phyloP scores from a whole-genome alignment of 2,888 invertebrate species.

The Synergus gifuensis region DNA sequence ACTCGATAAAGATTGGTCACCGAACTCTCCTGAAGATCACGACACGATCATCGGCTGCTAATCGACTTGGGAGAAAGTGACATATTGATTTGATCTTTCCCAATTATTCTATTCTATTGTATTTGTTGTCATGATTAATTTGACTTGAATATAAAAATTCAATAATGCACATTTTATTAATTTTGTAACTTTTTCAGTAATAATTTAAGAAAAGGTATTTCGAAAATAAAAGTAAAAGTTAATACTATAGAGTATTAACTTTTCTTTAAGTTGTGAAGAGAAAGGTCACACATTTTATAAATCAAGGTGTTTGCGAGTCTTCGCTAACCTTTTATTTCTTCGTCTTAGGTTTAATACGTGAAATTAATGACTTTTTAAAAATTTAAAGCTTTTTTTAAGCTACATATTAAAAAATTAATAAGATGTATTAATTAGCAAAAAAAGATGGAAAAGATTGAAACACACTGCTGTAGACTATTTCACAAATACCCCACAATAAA shows the following conservation, averaged over 20 bases:
- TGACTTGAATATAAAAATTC: neutral
- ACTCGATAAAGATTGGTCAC: slow-evolving; percentile 29
- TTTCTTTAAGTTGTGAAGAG: neutral
- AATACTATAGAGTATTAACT: neutral
- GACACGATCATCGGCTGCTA: neutral
- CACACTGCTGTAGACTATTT: neutral
- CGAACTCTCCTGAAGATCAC: slow-evolving; percentile 17
- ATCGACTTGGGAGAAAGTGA: slow-evolving; percentile 9
- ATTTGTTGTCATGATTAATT: neutral
- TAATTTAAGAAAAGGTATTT: neutral
- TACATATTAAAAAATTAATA: no score
- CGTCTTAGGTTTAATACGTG: neutral
- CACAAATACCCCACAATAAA: neutral
- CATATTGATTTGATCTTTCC: slow-evolving; percentile 19
- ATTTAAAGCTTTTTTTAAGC: neutral
- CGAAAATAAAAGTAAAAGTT: neutral
- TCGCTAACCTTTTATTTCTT: neutral
- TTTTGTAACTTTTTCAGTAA: neutral
- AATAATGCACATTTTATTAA: neutral
- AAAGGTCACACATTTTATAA: neutral
- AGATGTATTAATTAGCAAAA: no score
- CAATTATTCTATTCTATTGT: slow-evolving; percentile 5
- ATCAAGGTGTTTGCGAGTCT: neutral
- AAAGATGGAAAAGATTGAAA: neutral
- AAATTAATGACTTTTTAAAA: neutral